phyloP scores from a whole-genome alignment of 2,888 invertebrate genomes.

The Sialis fuliginosa region DNA sequence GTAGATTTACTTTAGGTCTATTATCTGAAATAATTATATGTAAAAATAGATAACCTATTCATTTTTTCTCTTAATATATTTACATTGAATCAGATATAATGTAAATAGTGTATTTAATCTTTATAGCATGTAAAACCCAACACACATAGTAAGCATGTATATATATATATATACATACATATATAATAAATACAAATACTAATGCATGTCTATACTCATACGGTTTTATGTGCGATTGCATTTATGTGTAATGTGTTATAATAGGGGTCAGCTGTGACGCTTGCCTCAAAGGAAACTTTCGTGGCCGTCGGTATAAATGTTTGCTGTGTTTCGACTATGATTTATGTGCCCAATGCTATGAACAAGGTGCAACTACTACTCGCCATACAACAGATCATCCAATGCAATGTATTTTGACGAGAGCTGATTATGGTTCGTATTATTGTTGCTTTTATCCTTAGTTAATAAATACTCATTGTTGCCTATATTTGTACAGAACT shows the following conservation, averaged over 20 bases:
- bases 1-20: conserved; percentile 15
- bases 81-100: no score
- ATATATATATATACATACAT: neutral
- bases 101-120: no score
- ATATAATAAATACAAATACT: no score
- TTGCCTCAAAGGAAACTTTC: conserved; percentile 94
- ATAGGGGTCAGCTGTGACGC: conserved; percentile 99
- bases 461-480: neutral
- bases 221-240: conserved; percentile 6
- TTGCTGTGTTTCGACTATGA: conserved; percentile 98
- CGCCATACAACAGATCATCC: conserved; percentile 93
- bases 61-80: no score
- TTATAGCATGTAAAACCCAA: no score
- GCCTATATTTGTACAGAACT: conserved; percentile 44
- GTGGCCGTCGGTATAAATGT: conserved; percentile 96
- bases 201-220: neutral
- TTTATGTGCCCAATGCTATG: conserved; percentile 91
- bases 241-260: conserved; percentile 19
- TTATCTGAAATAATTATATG: conserved; percentile 19
- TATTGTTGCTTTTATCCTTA: neutral
- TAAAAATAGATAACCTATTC: neutral
- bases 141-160: no score
- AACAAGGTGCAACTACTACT: conserved; percentile 77
- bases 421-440: conserved; percentile 79
- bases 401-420: conserved; percentile 96